Base-by-base conservation (phyloP, 2,113 vertebrate genomes). In the Garra rufa region DNA sequence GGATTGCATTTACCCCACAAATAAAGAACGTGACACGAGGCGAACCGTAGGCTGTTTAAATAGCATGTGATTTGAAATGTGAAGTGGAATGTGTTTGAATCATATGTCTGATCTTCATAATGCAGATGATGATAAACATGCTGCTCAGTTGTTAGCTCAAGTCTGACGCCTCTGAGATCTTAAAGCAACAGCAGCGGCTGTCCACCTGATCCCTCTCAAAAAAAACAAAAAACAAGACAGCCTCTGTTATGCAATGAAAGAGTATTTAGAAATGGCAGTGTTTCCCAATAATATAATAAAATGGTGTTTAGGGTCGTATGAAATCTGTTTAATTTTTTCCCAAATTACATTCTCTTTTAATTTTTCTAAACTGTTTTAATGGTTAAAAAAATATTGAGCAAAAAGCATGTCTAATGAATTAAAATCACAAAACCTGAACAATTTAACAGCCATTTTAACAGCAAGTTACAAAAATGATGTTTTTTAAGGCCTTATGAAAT, bases 1-100 rank as follows among this genome's bases (percentile, higher is more conserved):
- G 94, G 10, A 19, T 38, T 17, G 6, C 15, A 15, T 73, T 44
- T 52, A 24, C 11, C 24, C 50, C 14, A 9, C 50, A 43, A n/a
- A 24, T 43, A 44, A 55, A 17, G 15, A 28, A 17, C 26, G 3
- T 30, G 26, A 30, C n/a, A 24, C 3, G 9, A 61, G 57, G 57
- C 15, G 30, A 34, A 67, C 28, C 13, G 7, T 34, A 9, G 7
- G 67, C 34, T 71, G n/a, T 46, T 73, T 73, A 46, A 73, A 44
- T 6, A 21, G 2, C 4, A 46, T 21, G 10, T 17, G 17, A n/a
- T 44, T 28, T 83, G 9, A n/a, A n/a, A n/a, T n/a, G 24, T 61
- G 50, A 30, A 30, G 73, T 30, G 44, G 46, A 76, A 76, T 52
- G 46, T 30, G n/a, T 30, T 28, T 28, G 9, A 52, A 13, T 73